These are phyloP conservation scores for Ophthalmolycus amberensis DNA, from an alignment of 2,113 vertebrate species.

Conservation along the genomic window DNA sequence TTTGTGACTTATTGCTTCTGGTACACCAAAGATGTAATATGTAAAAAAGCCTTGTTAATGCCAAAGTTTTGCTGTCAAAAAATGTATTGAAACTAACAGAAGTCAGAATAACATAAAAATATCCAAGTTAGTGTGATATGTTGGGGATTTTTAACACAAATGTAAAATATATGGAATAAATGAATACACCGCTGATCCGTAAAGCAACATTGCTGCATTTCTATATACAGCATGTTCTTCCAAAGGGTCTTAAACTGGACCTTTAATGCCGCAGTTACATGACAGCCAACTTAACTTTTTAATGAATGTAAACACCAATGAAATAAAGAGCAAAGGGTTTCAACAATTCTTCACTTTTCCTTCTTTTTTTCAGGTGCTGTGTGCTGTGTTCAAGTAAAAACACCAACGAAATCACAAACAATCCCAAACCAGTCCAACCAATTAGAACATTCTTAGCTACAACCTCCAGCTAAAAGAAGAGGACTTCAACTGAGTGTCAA, in stretches of 20 bases:
- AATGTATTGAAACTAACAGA: not conserved
- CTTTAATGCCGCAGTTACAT: too few species aligned
- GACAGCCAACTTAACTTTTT: not conserved
- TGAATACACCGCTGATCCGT: not conserved
- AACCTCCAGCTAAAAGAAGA: conserved; percentile 16
- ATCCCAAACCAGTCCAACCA: conserved; percentile 10
- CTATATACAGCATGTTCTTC: not conserved
- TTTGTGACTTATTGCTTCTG: not conserved
- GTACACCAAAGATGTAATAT: not conserved
- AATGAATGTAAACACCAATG: not conserved
- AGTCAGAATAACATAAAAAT: not conserved
- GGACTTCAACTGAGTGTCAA: not conserved
- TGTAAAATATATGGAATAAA: not conserved
- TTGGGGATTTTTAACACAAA: not conserved
- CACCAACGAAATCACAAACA: conserved; percentile 16
- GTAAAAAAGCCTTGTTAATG: not conserved
- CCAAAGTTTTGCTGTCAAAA: not conserved
- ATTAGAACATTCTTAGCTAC: not conserved
- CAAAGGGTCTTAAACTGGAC: not conserved
- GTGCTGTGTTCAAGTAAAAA: conserved; percentile 64
- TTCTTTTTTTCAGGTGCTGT: conserved; percentile 71
- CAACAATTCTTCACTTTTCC: not conserved
- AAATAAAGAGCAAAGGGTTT: not conserved
- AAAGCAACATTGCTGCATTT: not conserved
- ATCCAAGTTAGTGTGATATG: not conserved